These are phyloP conservation scores for Labia minor DNA, from an alignment of 2,888 invertebrate species.

Conservation along the genomic window DNA sequence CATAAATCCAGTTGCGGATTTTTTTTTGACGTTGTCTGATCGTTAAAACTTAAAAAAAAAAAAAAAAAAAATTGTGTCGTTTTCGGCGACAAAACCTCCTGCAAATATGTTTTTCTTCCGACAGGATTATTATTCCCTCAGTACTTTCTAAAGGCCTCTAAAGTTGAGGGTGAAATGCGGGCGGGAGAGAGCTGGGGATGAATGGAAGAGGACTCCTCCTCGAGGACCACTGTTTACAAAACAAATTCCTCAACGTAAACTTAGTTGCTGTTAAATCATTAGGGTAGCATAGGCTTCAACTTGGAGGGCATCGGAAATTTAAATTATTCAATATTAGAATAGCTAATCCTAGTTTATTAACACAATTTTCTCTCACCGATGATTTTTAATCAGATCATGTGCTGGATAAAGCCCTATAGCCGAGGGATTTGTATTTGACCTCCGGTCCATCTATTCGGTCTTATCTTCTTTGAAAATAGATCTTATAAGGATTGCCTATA, in stretches of 20 bases:
- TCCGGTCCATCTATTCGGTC: not conserved
- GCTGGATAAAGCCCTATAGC: not conserved
- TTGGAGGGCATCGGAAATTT: conserved; percentile 1
- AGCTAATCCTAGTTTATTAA: conserved; percentile 6
- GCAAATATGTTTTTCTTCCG: not conserved
- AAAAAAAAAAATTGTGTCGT: too few relatives aligned
- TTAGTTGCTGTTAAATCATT: not conserved
- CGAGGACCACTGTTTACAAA: not conserved
- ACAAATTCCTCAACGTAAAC: not conserved
- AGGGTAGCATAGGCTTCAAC: not conserved
- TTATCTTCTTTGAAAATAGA: too few relatives aligned
- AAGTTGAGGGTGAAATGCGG: not conserved
- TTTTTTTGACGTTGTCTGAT: not conserved
- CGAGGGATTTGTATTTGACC: not conserved
- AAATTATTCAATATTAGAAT: conserved; percentile 13
- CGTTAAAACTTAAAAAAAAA: not conserved
- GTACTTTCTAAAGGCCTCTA: not conserved
- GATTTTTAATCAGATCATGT: not conserved
- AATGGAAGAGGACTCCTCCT: too few relatives aligned
- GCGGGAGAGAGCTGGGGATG: too few relatives aligned
- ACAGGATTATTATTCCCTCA: not conserved
- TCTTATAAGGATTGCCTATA: too few relatives aligned
- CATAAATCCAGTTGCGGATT: not conserved
- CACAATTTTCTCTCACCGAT: not conserved
- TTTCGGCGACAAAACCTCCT: not conserved